These are phyloP conservation scores for Mesorhabditis belari DNA, from an alignment of 2,888 invertebrate genomes.

Conservation along the genomic window DNA sequence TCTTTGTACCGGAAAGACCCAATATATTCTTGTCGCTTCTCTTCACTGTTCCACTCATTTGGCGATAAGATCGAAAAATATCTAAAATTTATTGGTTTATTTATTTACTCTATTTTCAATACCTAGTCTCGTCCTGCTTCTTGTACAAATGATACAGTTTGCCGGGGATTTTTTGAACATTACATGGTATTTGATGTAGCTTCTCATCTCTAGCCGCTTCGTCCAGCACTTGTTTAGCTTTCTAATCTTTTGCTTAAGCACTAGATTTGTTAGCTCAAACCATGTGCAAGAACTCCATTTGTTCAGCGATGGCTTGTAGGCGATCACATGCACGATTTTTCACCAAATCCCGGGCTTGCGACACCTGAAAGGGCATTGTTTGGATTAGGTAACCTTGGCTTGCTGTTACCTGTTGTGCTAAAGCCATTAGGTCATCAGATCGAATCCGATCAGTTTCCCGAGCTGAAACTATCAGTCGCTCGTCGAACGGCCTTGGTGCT, in stretches of 20 bases:
- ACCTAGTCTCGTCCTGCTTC: slow-evolving; percentile 63
- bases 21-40: slow-evolving; percentile 63
- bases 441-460: slow-evolving; percentile 23
- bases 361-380: background rate
- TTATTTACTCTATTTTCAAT: slow-evolving; percentile 3
- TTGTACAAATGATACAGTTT: slow-evolving; percentile 69
- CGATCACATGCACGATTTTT: slow-evolving; percentile 32
- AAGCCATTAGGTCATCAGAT: slow-evolving; percentile 23
- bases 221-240: slow-evolving; percentile 45
- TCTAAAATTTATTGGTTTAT: slow-evolving; percentile 7
- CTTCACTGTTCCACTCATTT: slow-evolving; percentile 66
- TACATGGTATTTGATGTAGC: slow-evolving; percentile 69
- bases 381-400: background rate
- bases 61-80: slow-evolving; percentile 73
- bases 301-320: slow-evolving; percentile 66
- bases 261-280: slow-evolving; percentile 9
- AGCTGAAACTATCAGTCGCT: slow-evolving; percentile 16
- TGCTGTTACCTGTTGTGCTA: slow-evolving; percentile 23
- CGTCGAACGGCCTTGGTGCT: slow-evolving; percentile 11
- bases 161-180: slow-evolving; percentile 69
- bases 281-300: slow-evolving; percentile 65
- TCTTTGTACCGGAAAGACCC: slow-evolving; percentile 68
- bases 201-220: slow-evolving; percentile 63
- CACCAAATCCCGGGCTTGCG: slow-evolving; percentile 17
- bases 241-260: slow-evolving; percentile 14